Percentiles rank a stretch among this genome's conserved stretches.
Evolutionary conservation across 2,888 invertebrate genomes (phyloP).

Genomic region (Caenorhabditis angaria): DNA sequence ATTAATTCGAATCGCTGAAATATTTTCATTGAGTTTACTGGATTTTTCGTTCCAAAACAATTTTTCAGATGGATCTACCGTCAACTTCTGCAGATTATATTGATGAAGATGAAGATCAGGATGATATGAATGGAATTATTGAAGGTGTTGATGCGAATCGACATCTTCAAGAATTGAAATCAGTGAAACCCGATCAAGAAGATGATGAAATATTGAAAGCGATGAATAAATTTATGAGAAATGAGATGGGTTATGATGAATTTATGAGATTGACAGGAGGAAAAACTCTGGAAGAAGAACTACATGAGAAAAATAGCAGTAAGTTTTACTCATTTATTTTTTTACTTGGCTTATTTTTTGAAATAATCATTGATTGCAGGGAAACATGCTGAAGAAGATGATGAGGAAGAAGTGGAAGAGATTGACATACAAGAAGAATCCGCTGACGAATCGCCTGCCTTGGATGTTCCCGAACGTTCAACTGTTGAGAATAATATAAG

Average conservation of each 20-base stretch:
- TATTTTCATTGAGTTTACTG: no score
- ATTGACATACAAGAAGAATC: neutral
- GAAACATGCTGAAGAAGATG: neutral
- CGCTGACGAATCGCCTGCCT: neutral
- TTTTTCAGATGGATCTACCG: neutral
- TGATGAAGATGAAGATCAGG: slow-evolving; percentile 17
- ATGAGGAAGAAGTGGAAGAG: neutral
- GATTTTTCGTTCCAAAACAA: no score
- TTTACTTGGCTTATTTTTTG: neutral
- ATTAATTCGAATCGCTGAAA: no score
- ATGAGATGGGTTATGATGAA: slow-evolving; percentile 52
- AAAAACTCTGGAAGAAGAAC: slow-evolving; percentile 51
- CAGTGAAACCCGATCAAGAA: slow-evolving; percentile 1
- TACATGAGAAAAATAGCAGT: slow-evolving; percentile 10
- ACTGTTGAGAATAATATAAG: neutral
- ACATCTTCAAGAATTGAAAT: slow-evolving; percentile 7
- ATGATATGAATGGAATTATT: slow-evolving; percentile 13
- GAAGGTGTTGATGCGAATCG: slow-evolving; percentile 20
- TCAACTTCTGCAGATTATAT: neutral
- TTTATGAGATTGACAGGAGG: slow-evolving; percentile 59
- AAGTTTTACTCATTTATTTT: neutral
- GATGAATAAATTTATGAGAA: slow-evolving; percentile 45
- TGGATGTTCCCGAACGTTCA: neutral
- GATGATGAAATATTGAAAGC: slow-evolving; percentile 21
- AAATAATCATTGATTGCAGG: neutral